Evolutionary conservation across 2,888 invertebrate species (phyloP).

Genomic region (Nomada flava): DNA sequence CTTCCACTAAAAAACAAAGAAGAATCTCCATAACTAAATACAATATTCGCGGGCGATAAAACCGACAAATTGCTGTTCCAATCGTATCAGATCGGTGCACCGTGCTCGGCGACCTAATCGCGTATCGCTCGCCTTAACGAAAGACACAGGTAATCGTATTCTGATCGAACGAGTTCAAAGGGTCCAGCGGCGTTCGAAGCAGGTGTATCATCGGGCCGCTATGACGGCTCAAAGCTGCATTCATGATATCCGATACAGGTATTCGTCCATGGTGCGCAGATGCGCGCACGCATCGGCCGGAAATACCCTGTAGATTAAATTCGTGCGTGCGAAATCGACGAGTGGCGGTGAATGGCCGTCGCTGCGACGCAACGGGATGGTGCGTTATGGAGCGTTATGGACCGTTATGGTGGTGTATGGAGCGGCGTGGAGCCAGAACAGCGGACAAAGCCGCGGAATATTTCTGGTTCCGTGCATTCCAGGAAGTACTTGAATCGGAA

Average conservation of each 20-base stretch:
- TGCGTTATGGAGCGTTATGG: background rate
- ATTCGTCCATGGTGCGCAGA: constrained; percentile 50
- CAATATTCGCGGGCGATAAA: background rate
- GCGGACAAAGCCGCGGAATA: constrained; percentile 38
- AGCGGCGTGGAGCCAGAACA: constrained; percentile 5
- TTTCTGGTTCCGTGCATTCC: constrained; percentile 55
- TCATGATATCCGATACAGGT: constrained; percentile 59
- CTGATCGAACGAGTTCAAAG: constrained; percentile 59
- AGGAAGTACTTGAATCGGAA: constrained; percentile 52
- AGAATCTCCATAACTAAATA: background rate
- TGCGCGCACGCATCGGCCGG: constrained; percentile 47
- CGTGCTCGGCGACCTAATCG: too few species aligned
- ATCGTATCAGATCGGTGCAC: constrained; percentile 4
- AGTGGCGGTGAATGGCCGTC: constrained; percentile 9
- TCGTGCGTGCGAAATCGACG: constrained; percentile 62
- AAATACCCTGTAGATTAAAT: constrained; percentile 71
- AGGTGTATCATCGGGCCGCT: constrained; percentile 48
- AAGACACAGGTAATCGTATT: constrained; percentile 59
- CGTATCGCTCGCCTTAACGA: background rate
- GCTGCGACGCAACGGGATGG: background rate
- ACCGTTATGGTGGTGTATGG: background rate
- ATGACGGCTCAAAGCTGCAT: constrained; percentile 59
- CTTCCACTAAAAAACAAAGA: background rate
- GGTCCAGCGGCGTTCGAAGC: constrained; percentile 41
- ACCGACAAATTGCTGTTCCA: background rate